phyloP scores from a whole-genome alignment of 2,888 invertebrate genomes.

The Erebia ligea region DNA sequence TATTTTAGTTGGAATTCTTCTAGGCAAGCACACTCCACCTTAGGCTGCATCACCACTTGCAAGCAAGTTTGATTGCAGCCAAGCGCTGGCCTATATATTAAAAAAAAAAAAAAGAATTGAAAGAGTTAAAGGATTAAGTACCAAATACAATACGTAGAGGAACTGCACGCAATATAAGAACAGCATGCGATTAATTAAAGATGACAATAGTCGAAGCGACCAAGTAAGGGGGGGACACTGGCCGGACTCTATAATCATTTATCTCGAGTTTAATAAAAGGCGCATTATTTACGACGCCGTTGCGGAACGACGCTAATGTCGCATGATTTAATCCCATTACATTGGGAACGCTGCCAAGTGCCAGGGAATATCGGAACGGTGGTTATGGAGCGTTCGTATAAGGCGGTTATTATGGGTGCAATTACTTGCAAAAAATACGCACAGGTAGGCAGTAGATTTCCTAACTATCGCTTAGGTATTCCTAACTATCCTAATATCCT shows the following conservation, averaged over 20 bases:
- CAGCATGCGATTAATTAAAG: conserved; percentile 34
- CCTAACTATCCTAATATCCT: too few species aligned
- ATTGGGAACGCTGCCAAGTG: conserved; percentile 76
- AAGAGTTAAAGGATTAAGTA: too few species aligned
- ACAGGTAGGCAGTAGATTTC: too few species aligned
- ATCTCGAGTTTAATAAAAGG: conserved; percentile 83
- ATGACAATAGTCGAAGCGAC: conserved; percentile 42
- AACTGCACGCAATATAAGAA: conserved; percentile 6
- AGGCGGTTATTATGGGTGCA: neutral
- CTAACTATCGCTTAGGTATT: too few species aligned
- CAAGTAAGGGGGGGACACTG: conserved; percentile 60
- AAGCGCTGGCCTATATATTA: too few species aligned
- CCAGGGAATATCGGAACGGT: conserved; percentile 55
- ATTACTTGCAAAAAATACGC: neutral
- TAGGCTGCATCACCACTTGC: too few species aligned
- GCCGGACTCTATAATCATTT: conserved; percentile 79
- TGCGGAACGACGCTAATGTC: conserved; percentile 68
- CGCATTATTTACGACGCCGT: conserved; percentile 79
- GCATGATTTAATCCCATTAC: conserved; percentile 82
- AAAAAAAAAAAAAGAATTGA: too few species aligned
- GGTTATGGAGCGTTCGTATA: conserved; percentile 29
- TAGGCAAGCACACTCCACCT: too few species aligned
- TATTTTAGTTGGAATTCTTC: too few species aligned
- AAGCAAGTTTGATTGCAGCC: too few species aligned
- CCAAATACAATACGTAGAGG: neutral